These are phyloP conservation scores for Halocaridina rubra DNA, from an alignment of 2,888 invertebrate species.

Conservation along the genomic window DNA sequence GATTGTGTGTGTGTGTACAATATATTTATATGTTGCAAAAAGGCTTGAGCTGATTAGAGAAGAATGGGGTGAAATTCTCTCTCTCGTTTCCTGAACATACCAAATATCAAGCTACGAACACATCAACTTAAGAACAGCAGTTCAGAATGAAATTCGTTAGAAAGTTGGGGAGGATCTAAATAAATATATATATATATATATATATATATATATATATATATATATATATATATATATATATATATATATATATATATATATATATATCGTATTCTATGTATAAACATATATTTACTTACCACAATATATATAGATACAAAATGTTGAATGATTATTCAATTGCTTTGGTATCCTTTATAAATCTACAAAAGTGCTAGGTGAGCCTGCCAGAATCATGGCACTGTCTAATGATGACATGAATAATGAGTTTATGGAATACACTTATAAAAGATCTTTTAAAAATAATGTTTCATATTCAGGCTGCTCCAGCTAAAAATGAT, in stretches of 20 bases:
- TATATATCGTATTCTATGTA: background rate
- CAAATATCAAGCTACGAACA: no score
- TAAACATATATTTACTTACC: background rate
- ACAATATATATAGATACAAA: background rate
- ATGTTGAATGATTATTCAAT: no score
- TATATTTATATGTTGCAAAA: no score
- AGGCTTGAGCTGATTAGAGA: no score
- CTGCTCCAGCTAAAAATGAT: background rate
- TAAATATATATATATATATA: constrained; percentile 15
- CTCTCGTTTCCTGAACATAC: no score
- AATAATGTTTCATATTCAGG: no score
- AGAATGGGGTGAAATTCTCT: no score
- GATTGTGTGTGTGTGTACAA: no score
- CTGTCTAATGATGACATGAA: background rate
- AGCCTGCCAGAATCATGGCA: background rate
- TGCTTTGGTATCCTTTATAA: background rate
- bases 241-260: background rate
- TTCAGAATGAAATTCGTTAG: no score
- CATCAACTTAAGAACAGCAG: no score
- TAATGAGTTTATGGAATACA: background rate
- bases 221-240: constrained; percentile 10
- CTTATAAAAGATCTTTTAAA: background rate
- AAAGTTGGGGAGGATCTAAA: no score
- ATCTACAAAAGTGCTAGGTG: background rate
- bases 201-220: background rate